Percentiles rank a stretch among this genome's conserved stretches.
Evolutionary conservation across 2,797 vertebrate genomes (phyloP).

Genomic region (Tamandua tetradactyla): DNA sequence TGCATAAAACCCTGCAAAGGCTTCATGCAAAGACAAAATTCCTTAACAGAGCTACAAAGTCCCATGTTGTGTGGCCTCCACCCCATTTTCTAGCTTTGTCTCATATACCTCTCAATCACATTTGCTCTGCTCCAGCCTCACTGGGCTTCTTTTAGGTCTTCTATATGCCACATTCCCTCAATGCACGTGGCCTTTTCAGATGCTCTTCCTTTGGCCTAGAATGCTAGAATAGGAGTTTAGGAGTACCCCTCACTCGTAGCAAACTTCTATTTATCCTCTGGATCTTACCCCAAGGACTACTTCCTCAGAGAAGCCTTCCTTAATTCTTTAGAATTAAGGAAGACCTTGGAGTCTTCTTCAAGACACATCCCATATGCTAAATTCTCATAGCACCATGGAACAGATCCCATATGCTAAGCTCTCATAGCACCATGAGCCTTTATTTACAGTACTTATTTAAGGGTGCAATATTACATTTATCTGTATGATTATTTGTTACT

Average conservation of each 20-base stretch:
- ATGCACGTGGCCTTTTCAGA: neutral
- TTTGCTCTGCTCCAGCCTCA: neutral
- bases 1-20: neutral
- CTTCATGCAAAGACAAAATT: neutral
- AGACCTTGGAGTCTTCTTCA: no score
- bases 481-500: neutral
- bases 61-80: neutral
- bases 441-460: slow-evolving; percentile 10
- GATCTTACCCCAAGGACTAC: neutral
- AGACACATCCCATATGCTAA: neutral
- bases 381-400: neutral
- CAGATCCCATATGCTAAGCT: neutral
- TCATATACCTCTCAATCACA: neutral
- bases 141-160: neutral
- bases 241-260: neutral
- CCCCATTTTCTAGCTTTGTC: neutral
- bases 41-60: neutral
- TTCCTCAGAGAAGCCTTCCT: neutral
- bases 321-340: neutral
- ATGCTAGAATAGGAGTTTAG: no score
- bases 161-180: neutral
- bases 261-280: neutral
- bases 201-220: neutral
- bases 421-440: neutral
- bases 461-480: neutral